phyloP scores from a whole-genome alignment of 1,140 invertebrate genomes.

The Colletes gigas region DNA sequence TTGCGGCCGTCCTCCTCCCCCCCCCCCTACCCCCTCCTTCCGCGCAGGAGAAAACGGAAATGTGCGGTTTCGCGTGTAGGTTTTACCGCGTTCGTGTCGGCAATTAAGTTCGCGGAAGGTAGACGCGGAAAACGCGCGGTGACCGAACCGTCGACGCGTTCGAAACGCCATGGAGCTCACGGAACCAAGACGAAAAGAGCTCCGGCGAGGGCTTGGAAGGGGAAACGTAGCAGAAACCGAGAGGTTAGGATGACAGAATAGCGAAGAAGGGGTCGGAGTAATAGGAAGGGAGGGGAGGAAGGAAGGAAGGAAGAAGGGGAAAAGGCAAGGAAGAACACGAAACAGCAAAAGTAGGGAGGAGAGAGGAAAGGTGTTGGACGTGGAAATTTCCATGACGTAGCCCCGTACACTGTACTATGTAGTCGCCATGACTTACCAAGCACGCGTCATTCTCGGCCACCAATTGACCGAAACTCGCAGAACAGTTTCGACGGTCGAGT shows the following conservation, averaged over 20 bases:
- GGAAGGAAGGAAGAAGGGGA: background rate
- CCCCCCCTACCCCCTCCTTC: too few species aligned
- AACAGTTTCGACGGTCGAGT: background rate
- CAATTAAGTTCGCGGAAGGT: constrained; percentile 9
- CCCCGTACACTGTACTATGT: background rate
- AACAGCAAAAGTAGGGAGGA: constrained; percentile 7
- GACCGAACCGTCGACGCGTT: too few species aligned
- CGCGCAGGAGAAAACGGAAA: background rate
- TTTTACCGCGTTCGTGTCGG: background rate
- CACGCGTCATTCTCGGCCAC: constrained; percentile 8
- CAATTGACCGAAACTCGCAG: background rate
- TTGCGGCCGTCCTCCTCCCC: background rate
- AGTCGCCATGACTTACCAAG: constrained; percentile 32
- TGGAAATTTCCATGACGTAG: constrained; percentile 72
- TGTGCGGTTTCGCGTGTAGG: background rate
- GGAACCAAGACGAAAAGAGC: constrained; percentile 19
- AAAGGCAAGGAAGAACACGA: constrained; percentile 26
- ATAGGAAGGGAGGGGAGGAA: background rate
- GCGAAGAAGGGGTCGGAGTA: background rate
- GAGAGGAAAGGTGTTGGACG: constrained; percentile 55
- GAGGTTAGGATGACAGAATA: constrained; percentile 27
- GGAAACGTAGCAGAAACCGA: background rate
- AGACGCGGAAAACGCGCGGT: background rate
- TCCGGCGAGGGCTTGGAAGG: background rate
- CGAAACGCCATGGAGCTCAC: background rate